These are phyloP conservation scores for Myotis daubentonii DNA, from an alignment of 2,797 vertebrate species.

Conservation along the genomic window DNA sequence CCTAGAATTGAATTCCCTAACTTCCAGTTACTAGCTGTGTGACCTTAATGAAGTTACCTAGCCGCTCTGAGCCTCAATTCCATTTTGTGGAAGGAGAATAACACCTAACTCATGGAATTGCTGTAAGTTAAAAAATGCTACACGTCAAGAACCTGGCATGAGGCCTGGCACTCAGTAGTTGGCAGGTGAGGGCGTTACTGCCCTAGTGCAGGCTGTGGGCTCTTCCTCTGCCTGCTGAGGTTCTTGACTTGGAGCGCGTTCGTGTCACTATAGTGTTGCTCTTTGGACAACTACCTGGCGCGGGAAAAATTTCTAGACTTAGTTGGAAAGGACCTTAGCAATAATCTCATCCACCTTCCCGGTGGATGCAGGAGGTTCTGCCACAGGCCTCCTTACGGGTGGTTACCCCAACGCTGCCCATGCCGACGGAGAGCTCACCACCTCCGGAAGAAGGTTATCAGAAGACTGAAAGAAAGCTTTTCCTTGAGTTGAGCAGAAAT, in stretches of 20 bases:
- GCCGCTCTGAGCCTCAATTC: neutral
- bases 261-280: neutral
- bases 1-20: neutral
- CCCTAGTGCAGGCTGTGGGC: neutral
- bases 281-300: neutral
- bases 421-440: neutral
- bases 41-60: neutral
- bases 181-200: neutral
- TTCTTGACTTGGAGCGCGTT: neutral
- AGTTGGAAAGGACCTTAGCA: neutral
- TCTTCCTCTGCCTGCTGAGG: neutral
- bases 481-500: slow-evolving; percentile 24
- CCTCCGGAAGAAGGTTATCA: neutral
- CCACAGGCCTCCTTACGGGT: neutral
- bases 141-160: neutral
- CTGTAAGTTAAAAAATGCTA: neutral
- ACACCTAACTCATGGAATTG: neutral
- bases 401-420: neutral
- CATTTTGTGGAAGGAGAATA: neutral
- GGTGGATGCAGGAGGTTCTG: neutral
- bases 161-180: neutral
- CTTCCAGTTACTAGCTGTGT: neutral
- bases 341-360: neutral
- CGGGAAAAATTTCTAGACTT: neutral
- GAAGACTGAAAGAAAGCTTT: slow-evolving; percentile 15